Evolutionary conservation across 1,140 invertebrate species (phyloP), one percentile per base, ranked within the genome.

Genomic region (Rhagoletis zephyria): DNA sequence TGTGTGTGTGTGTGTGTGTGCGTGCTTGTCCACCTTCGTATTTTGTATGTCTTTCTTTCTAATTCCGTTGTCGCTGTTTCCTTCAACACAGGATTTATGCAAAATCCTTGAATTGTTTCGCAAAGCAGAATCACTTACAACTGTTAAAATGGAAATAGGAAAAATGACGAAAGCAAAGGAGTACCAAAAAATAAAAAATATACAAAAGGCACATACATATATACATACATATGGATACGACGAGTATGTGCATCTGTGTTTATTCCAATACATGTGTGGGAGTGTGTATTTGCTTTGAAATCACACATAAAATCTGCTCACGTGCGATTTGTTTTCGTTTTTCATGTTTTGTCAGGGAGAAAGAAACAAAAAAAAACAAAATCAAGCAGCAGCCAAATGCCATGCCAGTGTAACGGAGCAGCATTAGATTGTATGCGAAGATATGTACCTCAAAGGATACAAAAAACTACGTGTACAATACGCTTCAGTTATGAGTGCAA

Each of bases 261-360:
- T 30, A 30, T 30, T 30, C 30, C 30, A n/a, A 19, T 74, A 42
- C 16, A 10, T 16, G 1, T 10, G 48, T 19, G 30, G 30, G 30
- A 30, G 14, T 81, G 48, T 48, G 45, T 51, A n/a, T 51, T 51
- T 77, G 70, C 16, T 74, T 42, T 40, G 12, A 85, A 87, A 85
- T 40, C 81, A 61, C 77, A 74, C 77, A 87, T 45, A 85, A 86
- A 88, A 86, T 88, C 85, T 60, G 30, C 85, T 86, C 87, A 88
- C 87, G 87, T 88, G 86, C 87, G 85, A 86, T 88, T 86, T 88
- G 81, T 7, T 88, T 88, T 86, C 77, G 59, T 19, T 81, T 63
- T 16, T 2, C 45, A 45, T 42, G 10, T 40, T 59, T 81, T 16
- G 4, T n/a, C 56, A 56, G 1, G 2, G 4, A 81, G 6, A 81